Evolutionary conservation across 1,140 invertebrate genomes (phyloP).

Genomic region (Sitobion miscanthi): DNA sequence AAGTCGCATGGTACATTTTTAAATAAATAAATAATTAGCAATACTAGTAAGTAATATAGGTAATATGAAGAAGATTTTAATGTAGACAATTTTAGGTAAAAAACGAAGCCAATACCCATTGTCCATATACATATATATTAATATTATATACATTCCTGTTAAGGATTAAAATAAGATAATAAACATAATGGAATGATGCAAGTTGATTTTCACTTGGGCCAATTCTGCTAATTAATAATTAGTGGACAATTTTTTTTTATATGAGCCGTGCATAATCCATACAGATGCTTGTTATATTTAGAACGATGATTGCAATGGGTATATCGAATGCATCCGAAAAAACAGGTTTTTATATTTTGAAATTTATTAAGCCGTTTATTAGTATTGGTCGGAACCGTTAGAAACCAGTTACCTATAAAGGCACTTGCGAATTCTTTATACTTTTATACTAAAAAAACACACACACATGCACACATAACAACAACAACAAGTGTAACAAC

Average conservation of each 20-base stretch:
- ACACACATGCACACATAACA: background rate
- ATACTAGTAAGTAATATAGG: background rate
- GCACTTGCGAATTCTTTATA: constrained; percentile 10
- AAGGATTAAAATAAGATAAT: background rate
- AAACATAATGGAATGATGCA: background rate
- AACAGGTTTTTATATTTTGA: constrained; percentile 35
- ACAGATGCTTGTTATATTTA: background rate
- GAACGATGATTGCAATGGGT: background rate
- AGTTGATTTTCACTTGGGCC: background rate
- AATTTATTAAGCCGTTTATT: constrained; percentile 23
- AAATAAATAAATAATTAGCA: background rate
- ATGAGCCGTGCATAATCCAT: background rate
- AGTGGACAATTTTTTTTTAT: background rate
- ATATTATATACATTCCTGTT: background rate
- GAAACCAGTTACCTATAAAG: constrained; percentile 43
- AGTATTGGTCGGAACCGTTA: constrained; percentile 13
- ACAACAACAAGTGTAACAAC: background rate
- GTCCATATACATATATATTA: background rate
- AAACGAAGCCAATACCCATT: background rate
- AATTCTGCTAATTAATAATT: background rate
- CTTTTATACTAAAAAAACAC: background rate
- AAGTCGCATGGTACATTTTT: background rate
- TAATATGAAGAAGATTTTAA: background rate
- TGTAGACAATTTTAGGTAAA: background rate
- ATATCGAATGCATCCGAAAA: background rate